Conservation (phyloP, 2,113 vertebrate genomes). For the Paedocypris sp. region DNA sequence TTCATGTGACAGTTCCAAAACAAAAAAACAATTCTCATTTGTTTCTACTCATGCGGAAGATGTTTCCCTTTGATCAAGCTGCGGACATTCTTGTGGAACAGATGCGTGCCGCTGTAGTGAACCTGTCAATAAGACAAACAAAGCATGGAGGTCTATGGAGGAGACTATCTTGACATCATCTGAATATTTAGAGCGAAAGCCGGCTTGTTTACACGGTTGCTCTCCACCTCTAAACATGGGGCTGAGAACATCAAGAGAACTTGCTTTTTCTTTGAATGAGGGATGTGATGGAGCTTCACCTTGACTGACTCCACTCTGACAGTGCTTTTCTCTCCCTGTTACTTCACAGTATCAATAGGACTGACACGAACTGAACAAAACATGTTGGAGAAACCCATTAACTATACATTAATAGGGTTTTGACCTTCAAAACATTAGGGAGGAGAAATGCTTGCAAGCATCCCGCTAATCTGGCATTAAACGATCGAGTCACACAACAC, state of each 20-base stretch:
- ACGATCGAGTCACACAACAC: neutral
- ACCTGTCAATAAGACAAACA: neutral
- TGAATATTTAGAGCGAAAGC: neutral
- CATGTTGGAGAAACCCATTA: neutral
- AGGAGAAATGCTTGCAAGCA: neutral
- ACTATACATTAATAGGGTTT: slow-evolving; percentile 15
- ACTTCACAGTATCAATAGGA: neutral
- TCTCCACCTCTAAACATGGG: neutral
- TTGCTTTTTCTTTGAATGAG: neutral
- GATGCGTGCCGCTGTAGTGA: neutral
- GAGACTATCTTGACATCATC: neutral
- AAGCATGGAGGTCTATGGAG: neutral
- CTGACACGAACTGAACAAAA: slow-evolving; percentile 10
- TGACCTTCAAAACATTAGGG: slow-evolving; percentile 6
- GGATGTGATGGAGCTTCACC: neutral
- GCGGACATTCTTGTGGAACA: neutral
- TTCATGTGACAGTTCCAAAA: slow-evolving; percentile 41
- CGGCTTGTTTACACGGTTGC: neutral
- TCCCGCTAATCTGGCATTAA: neutral
- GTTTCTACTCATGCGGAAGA: slow-evolving; percentile 27
- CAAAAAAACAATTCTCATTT: slow-evolving; percentile 49
- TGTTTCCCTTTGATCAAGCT: neutral
- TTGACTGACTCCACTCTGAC: neutral
- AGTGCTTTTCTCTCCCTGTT: neutral
- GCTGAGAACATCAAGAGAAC: neutral